Evolutionary conservation across 2,797 vertebrate genomes (phyloP).

Genomic region (Melanotaenia maccullochi): DNA sequence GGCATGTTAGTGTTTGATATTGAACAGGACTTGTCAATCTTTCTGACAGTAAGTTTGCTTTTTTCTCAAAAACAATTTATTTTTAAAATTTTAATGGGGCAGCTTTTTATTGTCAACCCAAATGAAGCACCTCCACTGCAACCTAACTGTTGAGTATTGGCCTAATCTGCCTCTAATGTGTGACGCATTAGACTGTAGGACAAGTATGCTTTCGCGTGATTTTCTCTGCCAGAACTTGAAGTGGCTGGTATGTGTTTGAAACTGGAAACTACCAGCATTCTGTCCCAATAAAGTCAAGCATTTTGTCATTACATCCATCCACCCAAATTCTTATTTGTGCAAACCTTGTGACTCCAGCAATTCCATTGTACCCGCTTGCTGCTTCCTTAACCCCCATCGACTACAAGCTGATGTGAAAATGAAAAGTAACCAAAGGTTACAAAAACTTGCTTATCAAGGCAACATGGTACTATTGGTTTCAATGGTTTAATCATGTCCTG

Average conservation of each 20-base stretch:
- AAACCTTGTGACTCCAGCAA: neutral
- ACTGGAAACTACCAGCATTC: neutral
- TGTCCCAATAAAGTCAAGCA: neutral
- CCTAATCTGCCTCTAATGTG: conserved; percentile 10
- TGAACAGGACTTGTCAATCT: conserved; percentile 1
- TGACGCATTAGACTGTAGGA: neutral
- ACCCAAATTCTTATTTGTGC: neutral
- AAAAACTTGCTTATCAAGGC: neutral
- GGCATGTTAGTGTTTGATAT: neutral
- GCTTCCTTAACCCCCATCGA: neutral
- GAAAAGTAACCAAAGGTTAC: neutral
- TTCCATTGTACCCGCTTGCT: neutral
- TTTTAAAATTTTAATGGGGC: neutral
- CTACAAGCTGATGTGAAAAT: neutral
- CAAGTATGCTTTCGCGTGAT: conserved; percentile 6
- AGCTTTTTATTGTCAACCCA: conserved; percentile 1
- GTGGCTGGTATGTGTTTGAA: neutral
- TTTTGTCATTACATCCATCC: neutral
- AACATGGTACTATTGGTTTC: neutral
- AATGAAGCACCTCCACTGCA: conserved; percentile 20
- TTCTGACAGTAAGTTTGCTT: neutral
- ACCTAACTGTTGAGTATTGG: conserved; percentile 2
- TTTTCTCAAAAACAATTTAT: neutral
- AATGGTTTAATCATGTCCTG: neutral
- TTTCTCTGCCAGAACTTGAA: neutral